Percentiles rank a stretch among this genome's conserved stretches.
Conservation (phyloP, 2,113 vertebrate genomes). For the Uria lomvia region DNA sequence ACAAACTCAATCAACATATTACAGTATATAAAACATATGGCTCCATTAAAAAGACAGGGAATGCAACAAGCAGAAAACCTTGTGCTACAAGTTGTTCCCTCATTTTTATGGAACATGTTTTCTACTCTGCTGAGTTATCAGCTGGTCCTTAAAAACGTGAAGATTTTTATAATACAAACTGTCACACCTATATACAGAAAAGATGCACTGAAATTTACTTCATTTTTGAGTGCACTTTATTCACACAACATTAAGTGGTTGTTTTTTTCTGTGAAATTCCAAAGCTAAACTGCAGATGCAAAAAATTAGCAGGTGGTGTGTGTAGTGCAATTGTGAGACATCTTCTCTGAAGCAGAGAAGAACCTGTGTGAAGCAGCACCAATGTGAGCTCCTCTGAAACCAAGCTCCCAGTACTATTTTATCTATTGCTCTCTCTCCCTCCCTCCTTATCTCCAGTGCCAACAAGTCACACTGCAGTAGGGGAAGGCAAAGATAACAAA, state of each 20-base stretch:
- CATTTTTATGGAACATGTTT: fast-evolving
- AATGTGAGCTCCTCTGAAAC: background rate
- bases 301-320: background rate
- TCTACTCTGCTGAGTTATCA: background rate
- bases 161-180: background rate
- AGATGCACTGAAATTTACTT: background rate
- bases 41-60: background rate
- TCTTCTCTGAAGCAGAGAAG: background rate
- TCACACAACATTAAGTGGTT: background rate
- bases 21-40: background rate
- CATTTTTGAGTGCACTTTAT: background rate
- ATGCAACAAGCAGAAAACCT: background rate
- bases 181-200: background rate
- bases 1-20: background rate
- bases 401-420: too few relatives aligned
- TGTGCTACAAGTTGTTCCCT: background rate
- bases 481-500: background rate
- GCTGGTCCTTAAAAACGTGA: background rate
- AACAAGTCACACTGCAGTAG: background rate
- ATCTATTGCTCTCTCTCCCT: background rate
- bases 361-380: background rate
- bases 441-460: background rate
- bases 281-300: background rate
- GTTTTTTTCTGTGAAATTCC: background rate
- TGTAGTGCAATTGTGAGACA: background rate